Evolutionary conservation across 1,140 invertebrate genomes (phyloP).

Genomic region (Oryctes rhinoceros): DNA sequence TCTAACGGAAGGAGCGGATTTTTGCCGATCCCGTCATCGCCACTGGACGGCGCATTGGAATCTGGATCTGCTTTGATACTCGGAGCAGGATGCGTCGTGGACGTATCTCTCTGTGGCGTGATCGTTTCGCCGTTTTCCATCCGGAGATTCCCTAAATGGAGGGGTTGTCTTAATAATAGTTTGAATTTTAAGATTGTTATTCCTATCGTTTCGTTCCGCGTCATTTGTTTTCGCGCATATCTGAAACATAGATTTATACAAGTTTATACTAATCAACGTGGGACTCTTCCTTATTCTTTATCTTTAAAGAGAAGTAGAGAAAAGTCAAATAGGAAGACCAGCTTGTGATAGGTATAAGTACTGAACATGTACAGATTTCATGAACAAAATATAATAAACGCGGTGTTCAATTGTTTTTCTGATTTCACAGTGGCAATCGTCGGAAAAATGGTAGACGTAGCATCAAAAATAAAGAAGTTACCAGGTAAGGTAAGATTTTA

Average conservation of each 20-base stretch:
- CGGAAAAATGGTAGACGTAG: too few relatives aligned
- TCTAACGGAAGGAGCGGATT: too few relatives aligned
- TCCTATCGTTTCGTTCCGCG: constrained; percentile 48
- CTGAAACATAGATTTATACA: neutral
- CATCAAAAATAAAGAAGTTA: too few relatives aligned
- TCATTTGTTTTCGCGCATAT: neutral
- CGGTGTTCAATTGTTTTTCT: too few relatives aligned
- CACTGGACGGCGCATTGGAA: neutral
- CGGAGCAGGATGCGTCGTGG: neutral
- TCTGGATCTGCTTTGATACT: neutral
- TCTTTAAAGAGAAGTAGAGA: too few relatives aligned
- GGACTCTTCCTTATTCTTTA: too few relatives aligned
- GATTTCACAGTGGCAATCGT: too few relatives aligned
- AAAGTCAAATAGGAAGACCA: too few relatives aligned
- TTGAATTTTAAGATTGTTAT: constrained; percentile 51
- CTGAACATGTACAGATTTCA: neutral
- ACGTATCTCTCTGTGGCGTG: neutral
- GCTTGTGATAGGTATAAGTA: neutral
- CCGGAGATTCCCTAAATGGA: neutral
- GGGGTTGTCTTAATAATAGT: constrained; percentile 2
- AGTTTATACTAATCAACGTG: too few relatives aligned
- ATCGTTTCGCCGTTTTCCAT: neutral
- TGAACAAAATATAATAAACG: too few relatives aligned
- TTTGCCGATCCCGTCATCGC: too few relatives aligned
- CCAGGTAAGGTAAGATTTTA: too few relatives aligned